phyloP scores from a whole-genome alignment of 2,888 invertebrate species.

The Polydesmus complanatus region DNA sequence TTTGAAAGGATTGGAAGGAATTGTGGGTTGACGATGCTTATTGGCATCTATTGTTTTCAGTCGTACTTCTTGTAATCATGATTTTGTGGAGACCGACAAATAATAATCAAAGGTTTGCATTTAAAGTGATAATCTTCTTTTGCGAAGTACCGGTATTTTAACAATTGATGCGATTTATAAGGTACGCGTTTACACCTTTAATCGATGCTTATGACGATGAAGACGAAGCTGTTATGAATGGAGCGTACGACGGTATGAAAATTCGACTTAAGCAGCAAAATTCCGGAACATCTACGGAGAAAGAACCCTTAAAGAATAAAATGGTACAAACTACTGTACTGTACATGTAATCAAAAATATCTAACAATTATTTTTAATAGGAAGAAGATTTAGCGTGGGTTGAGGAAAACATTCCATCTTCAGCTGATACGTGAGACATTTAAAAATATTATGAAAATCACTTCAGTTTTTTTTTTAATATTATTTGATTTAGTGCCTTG shows the following conservation, averaged over 20 bases:
- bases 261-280: constrained; percentile 12
- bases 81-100: constrained; percentile 88
- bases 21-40: constrained; percentile 90
- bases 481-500: constrained; percentile 38
- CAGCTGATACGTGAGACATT: constrained; percentile 48
- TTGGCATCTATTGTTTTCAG: constrained; percentile 86
- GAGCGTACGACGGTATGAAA: constrained; percentile 50
- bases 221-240: constrained; percentile 63
- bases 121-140: no score
- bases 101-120: constrained; percentile 70
- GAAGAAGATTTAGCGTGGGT: constrained; percentile 81
- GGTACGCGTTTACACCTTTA: constrained; percentile 77
- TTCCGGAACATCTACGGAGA: background rate
- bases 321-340: no score
- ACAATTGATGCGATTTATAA: constrained; percentile 20
- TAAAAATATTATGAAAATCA: constrained; percentile 14
- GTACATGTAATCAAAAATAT: no score
- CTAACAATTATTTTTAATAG: constrained; percentile 30
- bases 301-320: constrained; percentile 11
- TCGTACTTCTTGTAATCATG: constrained; percentile 79
- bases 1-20: constrained; percentile 64
- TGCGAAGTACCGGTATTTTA: no score
- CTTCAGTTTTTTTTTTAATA: constrained; percentile 22
- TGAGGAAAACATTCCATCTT: constrained; percentile 79
- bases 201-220: constrained; percentile 49